phyloP scores from a whole-genome alignment of 2,888 invertebrate genomes.

The Miltochrista miniata region DNA sequence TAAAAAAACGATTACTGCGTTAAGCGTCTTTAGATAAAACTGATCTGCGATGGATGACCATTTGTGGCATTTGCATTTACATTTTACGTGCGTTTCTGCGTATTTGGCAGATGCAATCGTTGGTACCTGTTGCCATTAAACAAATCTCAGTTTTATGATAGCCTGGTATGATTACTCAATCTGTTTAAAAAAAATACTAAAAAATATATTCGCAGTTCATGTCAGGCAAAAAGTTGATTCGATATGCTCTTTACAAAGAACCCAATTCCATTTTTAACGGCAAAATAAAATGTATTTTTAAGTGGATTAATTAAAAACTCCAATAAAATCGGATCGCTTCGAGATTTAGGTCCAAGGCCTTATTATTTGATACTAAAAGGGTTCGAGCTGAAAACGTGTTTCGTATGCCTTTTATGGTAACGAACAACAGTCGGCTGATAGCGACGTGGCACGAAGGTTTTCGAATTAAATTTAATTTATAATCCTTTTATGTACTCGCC shows the following conservation, averaged over 20 bases:
- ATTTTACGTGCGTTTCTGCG: too few relatives aligned
- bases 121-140: too few relatives aligned
- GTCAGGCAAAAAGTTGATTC: constrained; percentile 1
- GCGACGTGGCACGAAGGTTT: neutral
- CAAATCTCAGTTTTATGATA: too few relatives aligned
- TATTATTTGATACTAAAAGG: constrained; percentile 8
- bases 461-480: constrained; percentile 2
- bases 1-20: too few relatives aligned
- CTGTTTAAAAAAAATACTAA: too few relatives aligned
- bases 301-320: constrained; percentile 42
- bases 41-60: too few relatives aligned
- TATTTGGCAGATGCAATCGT: too few relatives aligned
- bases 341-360: constrained; percentile 21
- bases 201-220: too few relatives aligned
- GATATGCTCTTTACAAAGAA: constrained; percentile 12
- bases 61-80: too few relatives aligned
- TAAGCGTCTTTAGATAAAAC: too few relatives aligned
- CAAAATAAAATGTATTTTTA: constrained; percentile 29
- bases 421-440: neutral
- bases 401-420: constrained; percentile 3
- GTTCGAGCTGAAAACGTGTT: constrained; percentile 13
- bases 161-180: too few relatives aligned
- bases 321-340: constrained; percentile 30
- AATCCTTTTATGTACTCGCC: neutral
- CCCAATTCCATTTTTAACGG: constrained; percentile 24